A percentile compares a stretch with the other conserved stretches of the same genome.
Evolutionary conservation across 2,113 vertebrate genomes (phyloP).

Genomic region (Aphyosemion australe): DNA sequence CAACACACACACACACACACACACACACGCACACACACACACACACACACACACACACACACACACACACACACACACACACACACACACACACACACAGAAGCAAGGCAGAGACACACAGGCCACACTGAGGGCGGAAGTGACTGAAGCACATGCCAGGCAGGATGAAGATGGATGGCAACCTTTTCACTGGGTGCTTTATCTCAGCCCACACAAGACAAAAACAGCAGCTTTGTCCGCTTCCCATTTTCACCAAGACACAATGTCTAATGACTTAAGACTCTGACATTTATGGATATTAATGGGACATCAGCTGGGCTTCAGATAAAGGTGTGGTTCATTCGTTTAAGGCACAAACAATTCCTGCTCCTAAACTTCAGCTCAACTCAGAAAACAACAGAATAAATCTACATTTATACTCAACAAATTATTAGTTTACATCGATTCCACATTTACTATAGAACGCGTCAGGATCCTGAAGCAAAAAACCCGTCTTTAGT

Average conservation of each 20-base stretch:
- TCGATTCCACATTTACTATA: too few relatives aligned
- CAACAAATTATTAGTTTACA: neutral
- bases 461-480: too few relatives aligned
- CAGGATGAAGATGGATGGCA: conserved; percentile 78
- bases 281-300: conserved; percentile 69
- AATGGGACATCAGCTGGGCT: conserved; percentile 31
- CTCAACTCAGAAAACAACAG: conserved; percentile 1
- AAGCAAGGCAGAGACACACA: conserved; percentile 46
- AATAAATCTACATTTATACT: conserved; percentile 2
- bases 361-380: conserved; percentile 2
- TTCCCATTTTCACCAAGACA: conserved; percentile 37
- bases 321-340: conserved; percentile 15
- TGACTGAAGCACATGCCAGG: conserved; percentile 70
- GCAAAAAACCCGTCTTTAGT: too few relatives aligned
- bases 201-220: conserved; percentile 65
- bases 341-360: conserved; percentile 39
- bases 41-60: conserved; percentile 20
- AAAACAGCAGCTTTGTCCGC: conserved; percentile 55
- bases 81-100: conserved; percentile 11
- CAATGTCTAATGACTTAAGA: conserved; percentile 56
- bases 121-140: conserved; percentile 60
- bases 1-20: conserved; percentile 17
- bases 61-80: conserved; percentile 18
- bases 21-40: conserved; percentile 24
- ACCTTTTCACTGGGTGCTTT: conserved; percentile 71